Conservation (phyloP, 2,888 invertebrate genomes). For the Brachyptera risi region DNA sequence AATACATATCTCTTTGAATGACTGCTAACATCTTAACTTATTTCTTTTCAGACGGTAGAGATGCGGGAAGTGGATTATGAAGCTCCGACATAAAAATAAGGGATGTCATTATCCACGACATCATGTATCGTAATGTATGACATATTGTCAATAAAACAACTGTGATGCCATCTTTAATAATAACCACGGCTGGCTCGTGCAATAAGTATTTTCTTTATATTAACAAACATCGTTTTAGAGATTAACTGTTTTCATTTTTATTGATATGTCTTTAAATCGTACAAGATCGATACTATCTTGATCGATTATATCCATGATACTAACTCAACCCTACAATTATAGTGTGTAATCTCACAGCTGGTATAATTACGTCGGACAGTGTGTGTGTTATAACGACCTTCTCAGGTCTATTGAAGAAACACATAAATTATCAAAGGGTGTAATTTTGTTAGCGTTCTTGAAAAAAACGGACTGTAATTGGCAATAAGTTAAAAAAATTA, state of each 20-base stretch:
- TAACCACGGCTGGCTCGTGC: slow-evolving; percentile 27
- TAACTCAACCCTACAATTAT: neutral
- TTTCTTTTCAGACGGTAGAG: slow-evolving; percentile 26
- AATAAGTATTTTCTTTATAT: slow-evolving; percentile 9
- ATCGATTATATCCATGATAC: neutral
- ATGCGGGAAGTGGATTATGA: slow-evolving; percentile 23
- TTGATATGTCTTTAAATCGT: neutral
- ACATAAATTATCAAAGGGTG: slow-evolving; percentile 8
- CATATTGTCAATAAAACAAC: slow-evolving; percentile 33
- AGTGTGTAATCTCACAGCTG: slow-evolving; percentile 3
- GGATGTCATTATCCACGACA: neutral
- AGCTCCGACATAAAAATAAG: neutral
- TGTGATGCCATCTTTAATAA: slow-evolving; percentile 30
- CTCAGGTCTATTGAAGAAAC: neutral
- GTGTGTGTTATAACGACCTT: neutral
- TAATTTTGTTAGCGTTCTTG: neutral
- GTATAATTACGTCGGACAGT: neutral
- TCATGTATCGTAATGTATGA: slow-evolving; percentile 26
- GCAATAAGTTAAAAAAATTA: slow-evolving; percentile 8
- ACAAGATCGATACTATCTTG: neutral
- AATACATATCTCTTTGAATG: no score
- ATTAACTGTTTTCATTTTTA: neutral
- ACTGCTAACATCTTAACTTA: neutral
- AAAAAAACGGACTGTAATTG: slow-evolving; percentile 9
- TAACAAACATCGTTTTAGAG: neutral